A percentile compares a stretch with the other conserved stretches of the same genome.
phyloP scores from a whole-genome alignment of 2,113 vertebrate species.

The Corythoichthys intestinalis region DNA sequence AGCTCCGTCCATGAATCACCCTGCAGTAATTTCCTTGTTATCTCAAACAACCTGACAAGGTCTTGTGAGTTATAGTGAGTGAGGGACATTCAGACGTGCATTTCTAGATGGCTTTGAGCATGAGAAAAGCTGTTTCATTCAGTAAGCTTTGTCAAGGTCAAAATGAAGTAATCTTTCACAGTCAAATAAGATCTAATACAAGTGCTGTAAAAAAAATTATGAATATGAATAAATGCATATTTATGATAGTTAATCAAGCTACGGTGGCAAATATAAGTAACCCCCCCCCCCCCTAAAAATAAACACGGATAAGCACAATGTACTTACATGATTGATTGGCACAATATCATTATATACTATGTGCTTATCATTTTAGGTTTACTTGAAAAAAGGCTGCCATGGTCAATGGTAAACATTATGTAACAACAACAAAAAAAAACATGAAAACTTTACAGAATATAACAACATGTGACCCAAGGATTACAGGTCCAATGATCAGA shows the following conservation, averaged over 20 bases:
- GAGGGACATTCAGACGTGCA: neutral
- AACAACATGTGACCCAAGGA: too few relatives aligned
- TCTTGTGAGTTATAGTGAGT: neutral
- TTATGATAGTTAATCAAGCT: neutral
- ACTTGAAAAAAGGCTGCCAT: neutral
- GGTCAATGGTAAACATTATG: too few relatives aligned
- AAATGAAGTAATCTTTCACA: neutral
- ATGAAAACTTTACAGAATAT: too few relatives aligned
- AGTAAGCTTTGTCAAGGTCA: neutral
- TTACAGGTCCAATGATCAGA: too few relatives aligned
- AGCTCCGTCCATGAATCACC: slow-evolving; percentile 66
- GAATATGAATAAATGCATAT: neutral
- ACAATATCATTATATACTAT: neutral
- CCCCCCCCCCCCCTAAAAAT: too few relatives aligned
- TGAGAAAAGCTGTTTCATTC: slow-evolving; percentile 1
- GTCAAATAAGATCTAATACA: neutral
- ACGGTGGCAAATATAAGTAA: neutral
- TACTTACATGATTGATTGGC: too few relatives aligned
- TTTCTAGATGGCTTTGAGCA: slow-evolving; percentile 1
- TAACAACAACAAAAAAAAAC: too few relatives aligned
- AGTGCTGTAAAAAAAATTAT: neutral
- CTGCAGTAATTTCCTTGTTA: slow-evolving; percentile 57
- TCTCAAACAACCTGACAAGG: slow-evolving; percentile 45
- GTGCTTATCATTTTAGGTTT: slow-evolving; percentile 8
- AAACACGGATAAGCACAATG: too few relatives aligned